Percentiles rank a stretch among this genome's conserved stretches.
Conservation (phyloP, 2,113 vertebrate genomes). For the Cryptomyrus ogoouensis region DNA sequence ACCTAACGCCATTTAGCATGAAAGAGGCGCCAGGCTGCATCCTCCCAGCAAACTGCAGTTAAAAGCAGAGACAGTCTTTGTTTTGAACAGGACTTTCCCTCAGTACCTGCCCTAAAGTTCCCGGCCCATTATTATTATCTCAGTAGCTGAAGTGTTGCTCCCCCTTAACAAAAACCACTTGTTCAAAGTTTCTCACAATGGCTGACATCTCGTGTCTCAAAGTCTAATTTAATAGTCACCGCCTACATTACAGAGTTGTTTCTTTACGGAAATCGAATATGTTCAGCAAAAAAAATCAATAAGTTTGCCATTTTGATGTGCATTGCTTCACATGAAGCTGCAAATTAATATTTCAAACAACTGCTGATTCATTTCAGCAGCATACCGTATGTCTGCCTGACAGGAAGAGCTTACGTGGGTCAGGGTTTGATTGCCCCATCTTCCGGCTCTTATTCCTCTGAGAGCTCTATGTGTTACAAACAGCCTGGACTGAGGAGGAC, state of each 20-base stretch:
- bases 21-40: constrained; percentile 10
- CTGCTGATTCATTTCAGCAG: neutral
- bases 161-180: neutral
- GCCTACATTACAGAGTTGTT: neutral
- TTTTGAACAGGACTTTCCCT: constrained; percentile 36
- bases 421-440: neutral
- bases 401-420: neutral
- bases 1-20: neutral
- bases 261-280: neutral
- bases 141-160: neutral
- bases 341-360: neutral
- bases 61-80: constrained; percentile 24
- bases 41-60: constrained; percentile 29
- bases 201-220: neutral
- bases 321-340: neutral
- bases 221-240: neutral
- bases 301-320: neutral
- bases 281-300: neutral
- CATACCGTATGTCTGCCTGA: neutral
- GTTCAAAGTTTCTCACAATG: neutral
- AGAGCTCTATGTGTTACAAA: neutral
- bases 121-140: constrained; percentile 27
- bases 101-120: constrained; percentile 21
- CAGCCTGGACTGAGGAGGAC: neutral
- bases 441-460: neutral